phyloP scores from a whole-genome alignment of 2,797 vertebrate genomes.

The Coilia nasus region DNA sequence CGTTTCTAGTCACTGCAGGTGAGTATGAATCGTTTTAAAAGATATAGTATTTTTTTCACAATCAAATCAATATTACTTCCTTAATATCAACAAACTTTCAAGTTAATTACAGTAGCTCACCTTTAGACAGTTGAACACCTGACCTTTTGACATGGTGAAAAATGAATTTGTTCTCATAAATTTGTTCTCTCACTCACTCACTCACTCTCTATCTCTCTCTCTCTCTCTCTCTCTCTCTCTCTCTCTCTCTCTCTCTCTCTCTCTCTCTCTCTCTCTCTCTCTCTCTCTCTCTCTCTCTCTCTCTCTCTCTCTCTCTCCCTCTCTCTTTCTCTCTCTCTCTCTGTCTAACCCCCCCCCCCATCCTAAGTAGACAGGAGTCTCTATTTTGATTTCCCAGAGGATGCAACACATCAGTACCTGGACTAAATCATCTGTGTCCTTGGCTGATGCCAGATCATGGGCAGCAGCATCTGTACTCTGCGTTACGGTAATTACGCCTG shows the following conservation, averaged over 20 bases:
- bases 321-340: too few relatives aligned
- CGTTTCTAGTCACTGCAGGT: too few relatives aligned
- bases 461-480: conserved; percentile 66
- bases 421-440: conserved; percentile 12
- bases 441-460: conserved; percentile 64
- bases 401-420: background rate
- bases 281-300: background rate
- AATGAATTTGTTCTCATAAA: conserved; percentile 51
- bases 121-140: too few relatives aligned
- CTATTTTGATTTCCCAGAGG: background rate
- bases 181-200: conserved; percentile 25
- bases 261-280: background rate
- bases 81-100: background rate
- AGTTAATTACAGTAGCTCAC: background rate
- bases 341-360: background rate
- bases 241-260: too few relatives aligned
- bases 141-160: too few relatives aligned
- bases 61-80: too few relatives aligned
- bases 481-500: conserved; percentile 63
- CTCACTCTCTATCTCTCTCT: too few relatives aligned
- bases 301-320: too few relatives aligned
- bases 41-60: too few relatives aligned
- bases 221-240: background rate
- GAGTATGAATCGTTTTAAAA: too few relatives aligned
- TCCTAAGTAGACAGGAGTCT: background rate